phyloP scores from a whole-genome alignment of 2,797 vertebrate genomes.

The Orestias chungarensis region DNA sequence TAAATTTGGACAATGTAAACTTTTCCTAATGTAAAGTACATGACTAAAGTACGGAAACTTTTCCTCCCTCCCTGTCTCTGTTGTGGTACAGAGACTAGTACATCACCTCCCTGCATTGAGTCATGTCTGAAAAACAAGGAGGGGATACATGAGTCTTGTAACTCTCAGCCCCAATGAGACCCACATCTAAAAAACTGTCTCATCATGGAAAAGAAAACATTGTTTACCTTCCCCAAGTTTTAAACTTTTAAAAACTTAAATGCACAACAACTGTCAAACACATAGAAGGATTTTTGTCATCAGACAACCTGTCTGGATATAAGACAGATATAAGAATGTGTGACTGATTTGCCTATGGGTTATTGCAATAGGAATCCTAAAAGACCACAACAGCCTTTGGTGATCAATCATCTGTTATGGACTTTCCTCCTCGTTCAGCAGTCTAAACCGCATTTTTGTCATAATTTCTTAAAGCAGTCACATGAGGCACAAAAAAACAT shows the following conservation, averaged over 20 bases:
- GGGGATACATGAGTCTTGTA: slow-evolving; percentile 67
- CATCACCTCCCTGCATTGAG: slow-evolving; percentile 60
- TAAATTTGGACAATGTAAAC: slow-evolving; percentile 13
- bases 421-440: slow-evolving; percentile 36
- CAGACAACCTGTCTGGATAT: neutral
- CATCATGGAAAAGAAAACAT: slow-evolving; percentile 34
- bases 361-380: slow-evolving; percentile 1
- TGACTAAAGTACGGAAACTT: slow-evolving; percentile 6
- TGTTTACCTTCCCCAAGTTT: slow-evolving; percentile 24
- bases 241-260: neutral
- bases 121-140: slow-evolving; percentile 66
- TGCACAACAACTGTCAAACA: neutral
- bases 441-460: slow-evolving; percentile 29
- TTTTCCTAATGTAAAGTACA: slow-evolving; percentile 4
- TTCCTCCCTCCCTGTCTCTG: slow-evolving; percentile 37
- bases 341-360: neutral
- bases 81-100: slow-evolving; percentile 35
- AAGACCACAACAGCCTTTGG: slow-evolving; percentile 12
- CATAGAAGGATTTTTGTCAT: neutral
- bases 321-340: neutral
- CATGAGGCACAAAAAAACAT: slow-evolving; percentile 29
- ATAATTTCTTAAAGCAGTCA: slow-evolving; percentile 34
- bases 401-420: slow-evolving; percentile 17
- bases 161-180: slow-evolving; percentile 41
- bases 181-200: slow-evolving; percentile 52